Evolutionary conservation across 2,113 vertebrate species (phyloP).

Genomic region (Clarias batrachus): DNA sequence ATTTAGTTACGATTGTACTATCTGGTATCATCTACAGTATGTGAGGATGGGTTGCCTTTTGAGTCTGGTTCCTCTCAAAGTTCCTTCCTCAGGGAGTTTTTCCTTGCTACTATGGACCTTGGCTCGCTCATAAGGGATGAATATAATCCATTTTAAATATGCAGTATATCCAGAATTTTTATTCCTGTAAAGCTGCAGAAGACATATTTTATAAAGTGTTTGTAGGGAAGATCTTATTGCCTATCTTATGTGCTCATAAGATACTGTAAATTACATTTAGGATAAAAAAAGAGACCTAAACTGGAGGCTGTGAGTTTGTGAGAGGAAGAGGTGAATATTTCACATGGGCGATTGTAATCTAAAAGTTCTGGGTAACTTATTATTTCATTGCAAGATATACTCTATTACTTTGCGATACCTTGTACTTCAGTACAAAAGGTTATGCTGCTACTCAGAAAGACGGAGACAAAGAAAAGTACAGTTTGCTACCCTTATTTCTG

Average conservation of each 20-base stretch:
- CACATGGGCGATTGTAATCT: neutral
- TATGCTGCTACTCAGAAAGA: no score
- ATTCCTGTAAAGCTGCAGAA: neutral
- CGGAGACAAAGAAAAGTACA: neutral
- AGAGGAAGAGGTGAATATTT: neutral
- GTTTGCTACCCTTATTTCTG: slow-evolving; percentile 1
- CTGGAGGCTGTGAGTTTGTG: neutral
- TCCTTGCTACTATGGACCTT: no score
- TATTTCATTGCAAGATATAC: neutral
- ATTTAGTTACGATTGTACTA: no score
- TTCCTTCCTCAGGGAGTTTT: no score
- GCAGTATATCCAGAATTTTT: no score
- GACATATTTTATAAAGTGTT: neutral
- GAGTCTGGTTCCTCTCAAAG: no score
- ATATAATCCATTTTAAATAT: no score
- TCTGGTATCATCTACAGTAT: no score
- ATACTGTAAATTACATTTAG: neutral
- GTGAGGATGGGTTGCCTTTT: no score
- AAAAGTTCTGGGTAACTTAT: neutral
- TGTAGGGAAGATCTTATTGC: neutral
- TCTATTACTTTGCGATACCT: neutral
- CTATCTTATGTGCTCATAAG: neutral
- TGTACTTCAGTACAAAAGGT: neutral
- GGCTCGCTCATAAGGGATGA: no score
- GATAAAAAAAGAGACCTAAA: neutral